phyloP scores from a whole-genome alignment of 2,113 vertebrate genomes.

The Thomomys bottae region DNA sequence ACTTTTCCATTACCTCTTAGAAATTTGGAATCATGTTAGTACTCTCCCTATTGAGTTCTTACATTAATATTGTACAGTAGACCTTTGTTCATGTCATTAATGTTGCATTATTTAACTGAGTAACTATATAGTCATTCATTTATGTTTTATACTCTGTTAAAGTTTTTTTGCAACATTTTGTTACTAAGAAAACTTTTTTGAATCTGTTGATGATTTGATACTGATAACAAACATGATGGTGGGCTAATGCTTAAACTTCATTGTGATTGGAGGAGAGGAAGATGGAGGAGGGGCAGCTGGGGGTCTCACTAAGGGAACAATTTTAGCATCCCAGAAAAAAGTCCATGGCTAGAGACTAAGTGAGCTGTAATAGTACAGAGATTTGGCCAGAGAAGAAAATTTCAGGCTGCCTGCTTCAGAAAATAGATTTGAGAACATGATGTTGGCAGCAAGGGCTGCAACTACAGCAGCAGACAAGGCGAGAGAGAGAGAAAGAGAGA shows the following conservation, averaged over 20 bases:
- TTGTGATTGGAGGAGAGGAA: background rate
- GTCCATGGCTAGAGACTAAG: too few relatives aligned
- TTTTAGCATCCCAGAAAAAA: too few relatives aligned
- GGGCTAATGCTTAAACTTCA: background rate
- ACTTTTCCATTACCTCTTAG: background rate
- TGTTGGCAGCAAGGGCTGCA: too few relatives aligned
- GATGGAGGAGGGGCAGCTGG: too few relatives aligned
- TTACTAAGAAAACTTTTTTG: background rate
- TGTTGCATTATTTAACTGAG: background rate
- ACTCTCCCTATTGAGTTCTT: background rate
- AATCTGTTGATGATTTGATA: background rate
- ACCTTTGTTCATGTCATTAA: background rate
- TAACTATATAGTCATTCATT: background rate
- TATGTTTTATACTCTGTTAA: background rate
- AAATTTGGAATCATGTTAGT: background rate
- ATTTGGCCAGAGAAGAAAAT: too few relatives aligned
- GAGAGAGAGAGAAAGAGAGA: too few relatives aligned
- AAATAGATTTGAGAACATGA: too few relatives aligned
- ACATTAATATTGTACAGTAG: background rate
- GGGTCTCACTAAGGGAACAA: too few relatives aligned
- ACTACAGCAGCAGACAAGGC: too few relatives aligned
- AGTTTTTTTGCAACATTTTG: background rate
- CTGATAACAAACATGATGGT: background rate
- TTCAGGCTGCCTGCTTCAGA: too few relatives aligned
- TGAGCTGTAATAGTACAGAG: too few relatives aligned